Evolutionary conservation across 2,888 invertebrate species (phyloP), one percentile per base, ranked within the genome.

Genomic region (Aethes cnicana): DNA sequence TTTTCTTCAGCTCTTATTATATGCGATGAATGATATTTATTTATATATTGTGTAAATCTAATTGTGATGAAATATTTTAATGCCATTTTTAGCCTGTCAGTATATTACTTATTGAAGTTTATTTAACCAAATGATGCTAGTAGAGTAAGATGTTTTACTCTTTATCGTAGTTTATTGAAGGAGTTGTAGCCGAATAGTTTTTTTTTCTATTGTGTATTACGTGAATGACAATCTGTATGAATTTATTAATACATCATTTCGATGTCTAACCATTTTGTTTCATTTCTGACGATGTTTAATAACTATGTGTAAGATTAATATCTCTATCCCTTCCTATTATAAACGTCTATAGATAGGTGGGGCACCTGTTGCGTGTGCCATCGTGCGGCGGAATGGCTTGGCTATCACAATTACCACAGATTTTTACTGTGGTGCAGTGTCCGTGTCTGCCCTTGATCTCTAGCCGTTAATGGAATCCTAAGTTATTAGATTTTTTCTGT

Each of bases 61-160:
- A 81, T 76, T 85, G 84, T 86, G 84, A 85, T 87, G 81, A 81
- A 76, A 77, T 84, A 79, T 81, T 81, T 81, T 81, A 85, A 85
- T 84, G 86, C 85, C 86, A 86, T 86, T 85, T 56, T 80, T 84
- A 85, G 79, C 76, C 79, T 81, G 71, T 82, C 80, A 81, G 72
- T 82, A 79, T 78, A 80, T 81, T 84, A 83, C 77, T 81, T 79
- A 81, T 77, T 70, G 72, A 72, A 64, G 79, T 71, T 79, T 85
- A 79, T 85, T 75, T 88, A 88, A 88, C 88, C 87, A 86, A 89
- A 88, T 84, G 81, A 87, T 81, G 84, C 86, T 86, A 83, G 77
- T 82, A 83, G 79, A 47, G 61, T 87, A 85, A 84, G 81, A 79
- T 79, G 82, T 85, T 86, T 84, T 82, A 84, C 81, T 81, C 79